Base-by-base conservation (phyloP, 1,140 invertebrate species). In the Delia radicum region DNA sequence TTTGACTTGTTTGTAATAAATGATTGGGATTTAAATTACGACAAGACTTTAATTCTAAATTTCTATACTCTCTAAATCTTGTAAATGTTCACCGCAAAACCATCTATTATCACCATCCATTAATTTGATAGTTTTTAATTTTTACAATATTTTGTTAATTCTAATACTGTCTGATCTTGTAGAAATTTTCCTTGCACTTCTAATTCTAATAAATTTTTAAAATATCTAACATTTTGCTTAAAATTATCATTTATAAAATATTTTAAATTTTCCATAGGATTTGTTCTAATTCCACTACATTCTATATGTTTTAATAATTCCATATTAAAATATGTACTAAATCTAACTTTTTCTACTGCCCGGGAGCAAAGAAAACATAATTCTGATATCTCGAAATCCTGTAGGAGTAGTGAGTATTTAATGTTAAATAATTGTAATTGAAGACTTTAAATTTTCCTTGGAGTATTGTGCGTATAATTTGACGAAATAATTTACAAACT, bases 161-260 rank as follows among this genome's bases (percentile, higher is more conserved):
- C 74, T 27, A 24, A 6, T 2, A 75, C 24, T 0, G 74, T 75
- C 26, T 61, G 65, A 33, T 75, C 74, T 27, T 28, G 33, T 21
- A 75, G n/a, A 29, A 71, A 75, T 27, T 72, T 75, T 2, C 74
- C 74, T 27, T 75, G 42, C 2, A 75, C 65, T 27, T 72, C 42
- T 15, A 75, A 21, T n/a, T 21, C 46, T 12, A 61, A 15, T 1
- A 72, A 12, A 6, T 7, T n/a, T 3, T 37, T 18, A n/a, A 75
- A 75, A 61, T 75, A 69, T 31, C 27, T 48, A 6, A 75, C 12
- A 71, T 75, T 67, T n/a, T 48, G 65, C 24, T 29, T 48, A 21
- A 75, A 55, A 55, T 33, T 55, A 3, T 55, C 27, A 62, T 75
- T 75, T 0, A 75, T 75, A 27, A 42, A 71, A 18, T 24, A 31